These are phyloP conservation scores for Shargacucullia verbasci DNA, from an alignment of 2,888 invertebrate genomes.

Conservation along the genomic window DNA sequence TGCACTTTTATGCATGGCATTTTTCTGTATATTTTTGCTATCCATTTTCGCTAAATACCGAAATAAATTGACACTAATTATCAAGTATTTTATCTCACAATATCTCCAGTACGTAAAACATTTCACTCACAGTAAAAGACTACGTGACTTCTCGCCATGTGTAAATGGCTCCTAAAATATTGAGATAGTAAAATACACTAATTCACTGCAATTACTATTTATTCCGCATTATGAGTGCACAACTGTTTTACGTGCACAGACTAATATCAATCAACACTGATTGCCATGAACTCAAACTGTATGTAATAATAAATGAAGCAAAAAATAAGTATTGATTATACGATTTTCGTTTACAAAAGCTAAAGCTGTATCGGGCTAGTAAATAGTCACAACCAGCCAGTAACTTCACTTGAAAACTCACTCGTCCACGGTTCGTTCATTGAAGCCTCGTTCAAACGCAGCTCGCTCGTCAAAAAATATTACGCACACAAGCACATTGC, in stretches of 20 bases:
- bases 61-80: slow-evolving; percentile 28
- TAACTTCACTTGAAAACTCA: slow-evolving; percentile 53
- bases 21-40: slow-evolving; percentile 85
- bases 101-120: slow-evolving; percentile 54
- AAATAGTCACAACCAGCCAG: slow-evolving; percentile 51
- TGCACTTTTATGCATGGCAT: slow-evolving; percentile 86
- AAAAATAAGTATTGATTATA: slow-evolving; percentile 55
- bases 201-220: slow-evolving; percentile 40
- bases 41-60: slow-evolving; percentile 69
- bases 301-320: slow-evolving; percentile 31
- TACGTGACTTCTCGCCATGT: slow-evolving; percentile 88
- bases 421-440: slow-evolving; percentile 45
- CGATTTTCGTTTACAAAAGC: slow-evolving; percentile 52
- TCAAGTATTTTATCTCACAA: slow-evolving; percentile 40
- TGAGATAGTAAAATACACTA: slow-evolving; percentile 54
- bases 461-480: slow-evolving; percentile 48
- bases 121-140: slow-evolving; percentile 64
- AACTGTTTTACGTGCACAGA: slow-evolving; percentile 15
- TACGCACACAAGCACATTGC: slow-evolving; percentile 21
- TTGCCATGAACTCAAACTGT: slow-evolving; percentile 28
- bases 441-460: slow-evolving; percentile 57
- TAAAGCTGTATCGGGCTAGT: slow-evolving; percentile 40
- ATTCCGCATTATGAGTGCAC: slow-evolving; percentile 26
- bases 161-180: slow-evolving; percentile 84
- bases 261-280: slow-evolving; percentile 31